These are phyloP conservation scores for Portevinia maculata DNA, from an alignment of 2,888 invertebrate genomes.

Conservation along the genomic window DNA sequence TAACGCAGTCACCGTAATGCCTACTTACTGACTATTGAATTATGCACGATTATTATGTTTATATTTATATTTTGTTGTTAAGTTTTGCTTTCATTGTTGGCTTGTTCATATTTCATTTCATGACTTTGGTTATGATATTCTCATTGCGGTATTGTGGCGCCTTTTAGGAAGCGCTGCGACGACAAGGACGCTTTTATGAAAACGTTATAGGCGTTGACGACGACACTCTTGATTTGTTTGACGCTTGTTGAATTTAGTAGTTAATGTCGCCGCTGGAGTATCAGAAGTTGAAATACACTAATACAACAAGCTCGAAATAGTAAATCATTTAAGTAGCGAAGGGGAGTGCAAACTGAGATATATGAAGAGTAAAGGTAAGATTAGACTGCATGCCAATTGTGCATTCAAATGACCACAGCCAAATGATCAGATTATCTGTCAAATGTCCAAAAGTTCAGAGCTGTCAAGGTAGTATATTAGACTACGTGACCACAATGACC, in stretches of 20 bases:
- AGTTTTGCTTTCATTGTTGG: constrained; percentile 16
- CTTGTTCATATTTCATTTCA: constrained; percentile 30
- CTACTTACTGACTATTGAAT: constrained; percentile 17
- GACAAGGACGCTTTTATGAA: constrained; percentile 50
- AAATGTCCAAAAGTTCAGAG: too few species aligned
- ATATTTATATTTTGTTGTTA: constrained; percentile 20
- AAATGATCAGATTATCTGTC: too few species aligned
- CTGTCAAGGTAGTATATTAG: too few species aligned
- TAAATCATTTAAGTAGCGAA: not conserved
- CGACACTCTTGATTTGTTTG: constrained; percentile 21
- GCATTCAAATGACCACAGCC: too few species aligned
- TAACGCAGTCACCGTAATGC: constrained; percentile 9
- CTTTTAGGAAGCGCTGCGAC: constrained; percentile 43
- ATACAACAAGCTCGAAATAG: constrained; percentile 3
- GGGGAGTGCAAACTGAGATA: not conserved
- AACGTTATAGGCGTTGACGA: not conserved
- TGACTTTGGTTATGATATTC: constrained; percentile 31
- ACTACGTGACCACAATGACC: too few species aligned
- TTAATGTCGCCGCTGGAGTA: constrained; percentile 2
- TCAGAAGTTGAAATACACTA: constrained; percentile 24
- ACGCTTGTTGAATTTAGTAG: constrained; percentile 38
- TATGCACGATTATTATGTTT: constrained; percentile 44
- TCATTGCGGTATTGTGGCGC: constrained; percentile 29
- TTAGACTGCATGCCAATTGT: too few species aligned
- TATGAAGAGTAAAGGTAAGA: too few species aligned